These are phyloP conservation scores for Gisinianus flammeolus DNA, from an alignment of 2,888 invertebrate species.

Conservation along the genomic window DNA sequence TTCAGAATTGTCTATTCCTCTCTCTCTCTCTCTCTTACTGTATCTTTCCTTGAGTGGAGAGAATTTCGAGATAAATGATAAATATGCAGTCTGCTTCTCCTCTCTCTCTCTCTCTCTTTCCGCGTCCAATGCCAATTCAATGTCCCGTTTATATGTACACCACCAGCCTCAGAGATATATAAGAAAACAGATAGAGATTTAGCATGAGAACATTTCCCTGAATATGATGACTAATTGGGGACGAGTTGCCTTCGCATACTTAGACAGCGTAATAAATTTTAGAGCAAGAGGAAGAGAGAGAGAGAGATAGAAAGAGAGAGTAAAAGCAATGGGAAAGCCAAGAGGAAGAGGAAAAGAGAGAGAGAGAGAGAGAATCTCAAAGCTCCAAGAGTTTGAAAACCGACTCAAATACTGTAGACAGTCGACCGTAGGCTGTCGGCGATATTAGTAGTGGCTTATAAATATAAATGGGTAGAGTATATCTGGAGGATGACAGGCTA, in stretches of 20 bases:
- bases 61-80: neutral
- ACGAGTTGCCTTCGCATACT: conserved; percentile 39
- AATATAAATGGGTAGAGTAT: neutral
- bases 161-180: neutral
- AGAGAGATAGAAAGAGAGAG: neutral
- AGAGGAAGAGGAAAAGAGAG: neutral
- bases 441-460: neutral
- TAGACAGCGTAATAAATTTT: conserved; percentile 43
- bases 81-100: neutral
- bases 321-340: neutral
- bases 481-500: neutral
- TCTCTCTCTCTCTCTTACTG: neutral
- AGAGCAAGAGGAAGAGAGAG: conserved; percentile 25
- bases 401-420: neutral
- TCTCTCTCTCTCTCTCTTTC: neutral
- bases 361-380: conserved; percentile 11
- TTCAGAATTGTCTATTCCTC: neutral
- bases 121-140: neutral
- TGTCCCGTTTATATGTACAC: neutral
- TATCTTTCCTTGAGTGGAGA: neutral
- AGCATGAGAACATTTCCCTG: conserved; percentile 27
- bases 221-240: conserved; percentile 43
- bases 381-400: neutral
- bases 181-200: conserved; percentile 7
- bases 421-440: neutral